A percentile compares a stretch with the other conserved stretches of the same genome.
These are phyloP conservation scores for Egretta garzetta DNA, from an alignment of 2,113 vertebrate genomes.

Conservation along the genomic window DNA sequence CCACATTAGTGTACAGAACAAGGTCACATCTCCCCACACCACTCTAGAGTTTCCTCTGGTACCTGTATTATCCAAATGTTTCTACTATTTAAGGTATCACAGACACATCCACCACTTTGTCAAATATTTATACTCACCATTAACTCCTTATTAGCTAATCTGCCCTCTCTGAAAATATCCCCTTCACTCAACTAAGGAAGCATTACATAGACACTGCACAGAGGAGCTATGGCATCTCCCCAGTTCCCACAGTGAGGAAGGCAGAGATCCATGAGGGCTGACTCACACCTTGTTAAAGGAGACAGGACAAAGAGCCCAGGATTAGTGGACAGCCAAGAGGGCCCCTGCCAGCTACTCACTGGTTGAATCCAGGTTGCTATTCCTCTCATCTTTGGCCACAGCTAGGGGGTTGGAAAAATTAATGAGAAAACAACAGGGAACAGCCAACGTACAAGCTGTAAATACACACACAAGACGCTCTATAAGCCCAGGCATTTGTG, in stretches of 20 bases:
- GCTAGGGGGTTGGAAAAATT: slow-evolving; percentile 11
- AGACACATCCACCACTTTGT: not conserved
- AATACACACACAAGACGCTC: not conserved
- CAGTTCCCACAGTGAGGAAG: not conserved
- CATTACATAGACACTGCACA: not conserved
- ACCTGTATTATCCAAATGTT: not conserved
- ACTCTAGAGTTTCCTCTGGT: not conserved
- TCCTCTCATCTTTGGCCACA: not conserved
- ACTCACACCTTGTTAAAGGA: slow-evolving; percentile 31
- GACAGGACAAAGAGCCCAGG: not conserved
- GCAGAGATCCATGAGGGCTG: slow-evolving; percentile 9
- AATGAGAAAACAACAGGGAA: slow-evolving; percentile 63
- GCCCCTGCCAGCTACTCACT: slow-evolving; percentile 5
- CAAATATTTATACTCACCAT: slow-evolving; percentile 28
- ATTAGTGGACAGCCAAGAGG: not conserved
- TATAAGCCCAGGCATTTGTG: not conserved
- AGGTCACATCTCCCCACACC: not conserved
- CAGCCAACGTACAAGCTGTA: accelerated
- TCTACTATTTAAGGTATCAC: not conserved
- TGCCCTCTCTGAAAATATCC: not conserved
- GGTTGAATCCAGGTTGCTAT: not conserved
- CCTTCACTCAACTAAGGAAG: not conserved
- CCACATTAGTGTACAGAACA: not conserved
- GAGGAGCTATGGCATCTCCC: not conserved
- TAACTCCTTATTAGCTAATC: not conserved